Base-by-base conservation (phyloP, 2,113 vertebrate species). In the Kryptolebias marmoratus region DNA sequence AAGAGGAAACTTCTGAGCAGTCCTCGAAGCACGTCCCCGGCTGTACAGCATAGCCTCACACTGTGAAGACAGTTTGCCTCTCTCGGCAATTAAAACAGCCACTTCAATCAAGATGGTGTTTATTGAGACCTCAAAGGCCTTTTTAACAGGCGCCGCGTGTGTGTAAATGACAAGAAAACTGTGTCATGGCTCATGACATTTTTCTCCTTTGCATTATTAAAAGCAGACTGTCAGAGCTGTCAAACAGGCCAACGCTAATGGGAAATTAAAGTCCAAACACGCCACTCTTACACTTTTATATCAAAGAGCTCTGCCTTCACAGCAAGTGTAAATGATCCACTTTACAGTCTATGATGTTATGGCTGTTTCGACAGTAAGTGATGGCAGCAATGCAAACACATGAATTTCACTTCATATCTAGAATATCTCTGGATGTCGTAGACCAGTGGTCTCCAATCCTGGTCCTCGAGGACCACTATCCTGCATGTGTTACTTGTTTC, bases 251-350 rank as follows among this genome's bases (percentile, higher is more conserved):
- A 75, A 81, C 77, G 70, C 82, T 84, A 86, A 88, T 84, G 68
- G 83, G 68, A 87, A 90, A 85, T 87, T 79, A 70, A 81, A 83
- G 73, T 83, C 79, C 74, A 83, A 84, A 84, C 75, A 89, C 74
- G 73, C 59, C 56, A 65, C 72, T 82, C 77, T 73, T 66, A 59
- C 64, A 75, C 52, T 70, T 42, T 70, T 5, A 70, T 61, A 75
- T 86, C 79, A 87, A 84, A 86, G 77, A 77, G 75, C 57, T 63
- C 42, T 36, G 74, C 58, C 73, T 84, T 84, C 72, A 81, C 62
- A 80, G 69, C 48, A 32, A 79, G 63, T 72, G 50, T 70, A 79
- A 86, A 82, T 71, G 56, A 79, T 75, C 39, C 66, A 69, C 76
- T 81, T 67, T 68, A 48, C 31, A 56, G 68, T 58, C 52, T 79